Evolutionary conservation across 2,113 vertebrate genomes (phyloP), one percentile per base, ranked within the genome.

Genomic region (Alethe castanea): DNA sequence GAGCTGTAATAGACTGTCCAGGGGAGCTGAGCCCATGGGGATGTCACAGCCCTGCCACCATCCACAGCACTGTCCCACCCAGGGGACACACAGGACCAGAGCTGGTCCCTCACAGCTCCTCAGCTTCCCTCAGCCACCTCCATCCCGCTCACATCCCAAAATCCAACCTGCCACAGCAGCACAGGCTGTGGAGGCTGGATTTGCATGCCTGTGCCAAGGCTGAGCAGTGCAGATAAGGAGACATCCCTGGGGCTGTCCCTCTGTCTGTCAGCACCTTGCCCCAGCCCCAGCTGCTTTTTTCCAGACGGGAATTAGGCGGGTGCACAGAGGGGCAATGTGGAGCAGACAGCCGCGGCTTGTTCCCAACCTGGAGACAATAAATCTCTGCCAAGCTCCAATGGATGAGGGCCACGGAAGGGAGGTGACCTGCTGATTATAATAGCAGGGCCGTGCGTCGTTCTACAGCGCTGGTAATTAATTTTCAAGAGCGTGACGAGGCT

Each of bases 381-480:
- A 95, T 91, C 95, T 93, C 91, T 26, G 3, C 64, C 74, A 87
- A 88, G 66, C 70, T 74, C 45, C 1, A 42, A 38, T 26, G 53
- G 82, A 90, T 64, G 61, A 92, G 72, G 92, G 57, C 71, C 6
- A 28, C 31, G 7, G 40, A 95, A 69, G 53, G 91, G 93, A 96
- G 67, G 83, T 76, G 92, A 96, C 95, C 84, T 2, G 44, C 86
- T 95, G 96, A 96, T 97, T 88, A 81, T 88, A 93, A 97, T 89
- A 92, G 91, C 78, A 33, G 90, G 92, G 91, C 79, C 54, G 1
- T 36, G 94, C 78, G 3, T 95, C 36, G 2, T 88, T 90, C 90
- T 82, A 61, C 91, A 73, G 86, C 92, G 91, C 92, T 80, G 86
- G 50, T 96, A 97, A 97, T 97, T 97, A 95, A 97, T 96, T 96